These are phyloP conservation scores for Protobothrops flavoviridis DNA, from an alignment of 2,113 vertebrate genomes.

Conservation along the genomic window DNA sequence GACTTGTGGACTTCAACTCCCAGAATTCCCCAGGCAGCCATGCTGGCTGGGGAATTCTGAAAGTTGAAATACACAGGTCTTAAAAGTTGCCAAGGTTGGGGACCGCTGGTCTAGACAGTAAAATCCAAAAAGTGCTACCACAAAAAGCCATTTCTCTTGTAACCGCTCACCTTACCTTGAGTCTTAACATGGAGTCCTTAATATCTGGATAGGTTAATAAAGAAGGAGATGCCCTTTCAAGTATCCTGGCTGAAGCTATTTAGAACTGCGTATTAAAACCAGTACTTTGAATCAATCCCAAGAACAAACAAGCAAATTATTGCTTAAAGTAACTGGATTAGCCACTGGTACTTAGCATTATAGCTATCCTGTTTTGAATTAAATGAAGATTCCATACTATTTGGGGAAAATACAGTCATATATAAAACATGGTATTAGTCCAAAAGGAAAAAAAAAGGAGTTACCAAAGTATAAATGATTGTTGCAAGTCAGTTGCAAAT, in stretches of 20 bases:
- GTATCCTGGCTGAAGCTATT: background rate
- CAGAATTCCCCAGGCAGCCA: no score
- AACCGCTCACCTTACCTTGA: background rate
- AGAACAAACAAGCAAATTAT: background rate
- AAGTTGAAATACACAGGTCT: no score
- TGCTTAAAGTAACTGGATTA: background rate
- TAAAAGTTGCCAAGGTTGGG: no score
- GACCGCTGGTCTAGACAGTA: background rate
- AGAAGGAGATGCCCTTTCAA: background rate
- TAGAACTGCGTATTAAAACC: background rate
- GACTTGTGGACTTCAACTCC: no score
- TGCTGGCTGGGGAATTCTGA: no score
- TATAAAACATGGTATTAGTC: background rate
- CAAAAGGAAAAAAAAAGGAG: background rate
- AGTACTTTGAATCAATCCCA: background rate
- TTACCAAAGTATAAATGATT: background rate
- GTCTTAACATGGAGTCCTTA: background rate
- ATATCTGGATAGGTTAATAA: background rate
- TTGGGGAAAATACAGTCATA: background rate
- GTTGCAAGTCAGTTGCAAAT: background rate
- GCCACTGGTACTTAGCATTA: background rate
- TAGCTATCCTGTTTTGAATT: background rate
- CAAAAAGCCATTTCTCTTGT: background rate
- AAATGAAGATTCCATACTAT: background rate
- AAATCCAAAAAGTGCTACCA: background rate